Evolutionary conservation across 2,797 vertebrate species (phyloP).

Genomic region (Pangasius djambal): DNA sequence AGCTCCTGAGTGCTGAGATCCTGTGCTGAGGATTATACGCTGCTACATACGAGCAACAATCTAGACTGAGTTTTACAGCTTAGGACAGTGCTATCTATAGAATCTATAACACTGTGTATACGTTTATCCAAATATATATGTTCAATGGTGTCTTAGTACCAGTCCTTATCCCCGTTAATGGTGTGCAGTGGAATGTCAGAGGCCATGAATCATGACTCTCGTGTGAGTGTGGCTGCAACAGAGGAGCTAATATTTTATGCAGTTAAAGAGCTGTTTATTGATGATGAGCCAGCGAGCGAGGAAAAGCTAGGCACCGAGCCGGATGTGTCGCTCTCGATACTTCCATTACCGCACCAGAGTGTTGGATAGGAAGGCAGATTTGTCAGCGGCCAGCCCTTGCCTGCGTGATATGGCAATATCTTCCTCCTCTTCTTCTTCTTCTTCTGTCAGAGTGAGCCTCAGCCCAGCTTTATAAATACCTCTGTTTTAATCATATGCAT

Average conservation of each 20-base stretch:
- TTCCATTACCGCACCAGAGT: conserved; percentile 32
- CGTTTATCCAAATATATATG: background rate
- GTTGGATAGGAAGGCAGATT: conserved; percentile 50
- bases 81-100: too few species aligned
- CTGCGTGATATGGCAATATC: conserved; percentile 43
- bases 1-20: background rate
- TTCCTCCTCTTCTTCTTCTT: conserved; percentile 54
- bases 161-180: conserved; percentile 7
- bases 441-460: conserved; percentile 33
- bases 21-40: background rate
- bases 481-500: conserved; percentile 52
- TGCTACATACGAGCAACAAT: background rate
- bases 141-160: background rate
- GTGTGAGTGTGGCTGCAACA: background rate
- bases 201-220: conserved; percentile 10
- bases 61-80: background rate
- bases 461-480: conserved; percentile 59
- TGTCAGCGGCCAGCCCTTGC: conserved; percentile 60
- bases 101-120: background rate
- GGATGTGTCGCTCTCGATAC: conserved; percentile 51
- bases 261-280: conserved; percentile 65
- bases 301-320: conserved; percentile 48
- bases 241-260: conserved; percentile 52
- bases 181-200: conserved; percentile 12
- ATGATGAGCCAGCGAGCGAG: conserved; percentile 56